Evolutionary conservation across 2,113 vertebrate genomes (phyloP).

Genomic region (Heptranchias perlo): DNA sequence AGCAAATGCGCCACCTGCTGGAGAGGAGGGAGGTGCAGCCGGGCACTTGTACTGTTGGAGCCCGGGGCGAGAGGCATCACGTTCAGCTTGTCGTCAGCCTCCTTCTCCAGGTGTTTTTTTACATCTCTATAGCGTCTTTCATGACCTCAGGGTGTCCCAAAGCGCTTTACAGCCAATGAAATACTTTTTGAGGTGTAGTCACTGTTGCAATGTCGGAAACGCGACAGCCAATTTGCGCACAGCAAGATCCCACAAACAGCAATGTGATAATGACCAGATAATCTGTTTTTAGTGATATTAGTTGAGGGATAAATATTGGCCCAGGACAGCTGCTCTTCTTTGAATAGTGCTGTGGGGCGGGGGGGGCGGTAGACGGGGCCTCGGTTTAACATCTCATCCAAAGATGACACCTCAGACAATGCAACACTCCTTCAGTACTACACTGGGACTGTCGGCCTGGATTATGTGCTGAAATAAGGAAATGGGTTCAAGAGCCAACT

Average conservation of each 20-base stretch:
- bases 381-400: neutral
- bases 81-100: too few species aligned
- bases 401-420: neutral
- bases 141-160: neutral
- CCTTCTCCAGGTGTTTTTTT: too few species aligned
- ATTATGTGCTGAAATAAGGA: too few species aligned
- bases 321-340: neutral
- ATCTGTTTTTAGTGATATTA: too few species aligned
- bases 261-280: neutral
- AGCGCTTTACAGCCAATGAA: neutral
- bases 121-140: neutral
- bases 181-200: neutral
- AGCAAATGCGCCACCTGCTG: neutral
- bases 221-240: neutral
- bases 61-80: neutral
- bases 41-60: neutral
- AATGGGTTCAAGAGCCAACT: too few species aligned
- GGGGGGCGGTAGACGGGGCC: too few species aligned
- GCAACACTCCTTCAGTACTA: neutral
- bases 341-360: neutral
- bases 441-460: neutral
- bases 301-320: too few species aligned
- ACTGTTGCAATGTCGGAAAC: neutral
- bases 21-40: neutral
- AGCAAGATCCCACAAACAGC: neutral